These are phyloP conservation scores for Megalurothrips usitatus DNA, from an alignment of 2,888 invertebrate genomes.

Conservation along the genomic window DNA sequence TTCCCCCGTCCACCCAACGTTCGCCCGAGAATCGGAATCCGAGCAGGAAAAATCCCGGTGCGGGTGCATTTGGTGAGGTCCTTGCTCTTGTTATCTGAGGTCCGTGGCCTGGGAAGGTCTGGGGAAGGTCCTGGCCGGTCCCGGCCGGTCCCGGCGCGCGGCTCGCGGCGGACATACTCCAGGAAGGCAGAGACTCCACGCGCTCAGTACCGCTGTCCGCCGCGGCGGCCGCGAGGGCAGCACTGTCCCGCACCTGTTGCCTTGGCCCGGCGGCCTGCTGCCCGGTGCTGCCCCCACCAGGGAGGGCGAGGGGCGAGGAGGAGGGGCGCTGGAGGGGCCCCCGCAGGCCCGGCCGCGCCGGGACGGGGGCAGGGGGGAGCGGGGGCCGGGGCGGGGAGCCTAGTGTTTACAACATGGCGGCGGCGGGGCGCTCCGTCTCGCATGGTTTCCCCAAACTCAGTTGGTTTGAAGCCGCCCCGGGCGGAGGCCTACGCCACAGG, in stretches of 20 bases:
- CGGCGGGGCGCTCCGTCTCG: background rate
- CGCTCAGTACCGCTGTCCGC: background rate
- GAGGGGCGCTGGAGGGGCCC: background rate
- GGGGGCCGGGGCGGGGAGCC: background rate
- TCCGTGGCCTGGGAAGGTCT: too few relatives aligned
- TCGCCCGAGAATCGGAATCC: too few relatives aligned
- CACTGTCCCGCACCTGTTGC: slow-evolving; percentile 5
- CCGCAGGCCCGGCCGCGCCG: background rate
- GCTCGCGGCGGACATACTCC: too few relatives aligned
- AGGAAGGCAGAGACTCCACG: background rate
- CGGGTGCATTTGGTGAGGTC: too few relatives aligned
- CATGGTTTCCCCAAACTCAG: slow-evolving; percentile 22
- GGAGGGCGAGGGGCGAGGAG: background rate
- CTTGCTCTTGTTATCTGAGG: too few relatives aligned
- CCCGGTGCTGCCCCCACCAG: background rate
- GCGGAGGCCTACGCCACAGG: background rate
- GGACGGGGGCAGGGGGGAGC: background rate
- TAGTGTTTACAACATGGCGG: slow-evolving; percentile 19
- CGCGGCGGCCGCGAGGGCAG: background rate
- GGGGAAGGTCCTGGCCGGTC: too few relatives aligned
- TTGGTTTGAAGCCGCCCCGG: slow-evolving; percentile 10
- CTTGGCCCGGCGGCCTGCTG: background rate
- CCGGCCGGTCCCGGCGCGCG: too few relatives aligned
- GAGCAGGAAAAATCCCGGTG: too few relatives aligned
- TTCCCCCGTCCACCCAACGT: too few relatives aligned